Conservation (phyloP, 2,888 invertebrate genomes). For the Drosophila antonietae region DNA sequence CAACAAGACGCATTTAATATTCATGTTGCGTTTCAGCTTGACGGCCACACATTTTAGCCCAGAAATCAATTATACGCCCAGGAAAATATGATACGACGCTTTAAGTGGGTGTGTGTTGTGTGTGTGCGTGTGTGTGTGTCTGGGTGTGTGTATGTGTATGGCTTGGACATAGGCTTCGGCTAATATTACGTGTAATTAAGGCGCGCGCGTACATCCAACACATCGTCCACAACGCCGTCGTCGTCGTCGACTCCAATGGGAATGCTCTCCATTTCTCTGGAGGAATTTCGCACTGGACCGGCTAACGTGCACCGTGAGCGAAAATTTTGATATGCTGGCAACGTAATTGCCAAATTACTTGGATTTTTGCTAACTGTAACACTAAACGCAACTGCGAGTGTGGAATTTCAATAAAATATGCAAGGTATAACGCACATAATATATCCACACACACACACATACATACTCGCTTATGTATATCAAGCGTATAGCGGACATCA, state of each 20-base stretch:
- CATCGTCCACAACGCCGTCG: constrained; percentile 2
- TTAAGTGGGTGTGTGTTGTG: neutral
- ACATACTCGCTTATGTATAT: neutral
- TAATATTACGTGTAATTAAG: constrained; percentile 78
- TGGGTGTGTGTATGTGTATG: constrained; percentile 1
- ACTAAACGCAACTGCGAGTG: constrained; percentile 69
- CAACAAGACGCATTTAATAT: constrained; percentile 60
- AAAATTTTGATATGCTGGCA: constrained; percentile 71
- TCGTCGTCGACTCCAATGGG: constrained; percentile 29
- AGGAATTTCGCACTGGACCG: constrained; percentile 16
- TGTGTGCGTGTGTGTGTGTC: constrained; percentile 2
- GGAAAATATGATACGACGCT: constrained; percentile 67
- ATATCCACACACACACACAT: neutral
- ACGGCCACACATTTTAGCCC: constrained; percentile 56
- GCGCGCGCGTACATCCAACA: constrained; percentile 31
- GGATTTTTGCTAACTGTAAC: constrained; percentile 66
- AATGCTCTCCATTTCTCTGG: constrained; percentile 41
- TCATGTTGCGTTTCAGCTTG: constrained; percentile 65
- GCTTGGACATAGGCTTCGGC: constrained; percentile 29
- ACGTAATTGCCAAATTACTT: constrained; percentile 75
- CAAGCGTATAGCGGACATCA: constrained; percentile 38
- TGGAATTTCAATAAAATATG: constrained; percentile 80
- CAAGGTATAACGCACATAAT: constrained; percentile 49
- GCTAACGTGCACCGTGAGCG: neutral
- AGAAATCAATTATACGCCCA: constrained; percentile 75